Percentiles rank a stretch among this genome's conserved stretches.
These are phyloP conservation scores for Tipula confusa DNA, from an alignment of 2,888 invertebrate genomes.

Conservation along the genomic window DNA sequence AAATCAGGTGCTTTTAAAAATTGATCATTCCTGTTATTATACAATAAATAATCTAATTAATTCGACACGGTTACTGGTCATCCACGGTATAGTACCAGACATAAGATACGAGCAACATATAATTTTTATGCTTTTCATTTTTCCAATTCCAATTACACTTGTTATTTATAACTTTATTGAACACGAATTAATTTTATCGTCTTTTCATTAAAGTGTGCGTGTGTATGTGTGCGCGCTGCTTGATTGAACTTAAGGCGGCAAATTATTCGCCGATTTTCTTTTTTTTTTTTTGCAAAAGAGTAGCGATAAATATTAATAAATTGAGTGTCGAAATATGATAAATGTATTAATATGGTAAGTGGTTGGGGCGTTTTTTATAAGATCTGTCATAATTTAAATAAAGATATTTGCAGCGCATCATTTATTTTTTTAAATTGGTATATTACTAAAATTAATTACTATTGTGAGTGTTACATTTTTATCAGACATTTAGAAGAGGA, in stretches of 20 bases:
- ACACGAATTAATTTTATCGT: not conserved
- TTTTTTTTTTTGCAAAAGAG: not conserved
- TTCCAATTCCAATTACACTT: not conserved
- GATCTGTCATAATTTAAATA: not conserved
- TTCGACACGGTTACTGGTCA: no score
- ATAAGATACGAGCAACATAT: not conserved
- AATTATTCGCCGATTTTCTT: not conserved
- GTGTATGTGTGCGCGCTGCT: not conserved
- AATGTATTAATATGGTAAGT: not conserved
- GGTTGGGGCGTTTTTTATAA: not conserved
- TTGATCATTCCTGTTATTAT: no score
- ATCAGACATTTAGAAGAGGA: no score
- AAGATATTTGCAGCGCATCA: no score
- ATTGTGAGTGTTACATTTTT: no score
- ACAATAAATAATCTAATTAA: no score
- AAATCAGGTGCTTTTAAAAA: no score
- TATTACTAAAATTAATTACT: no score
- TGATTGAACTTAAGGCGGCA: not conserved
- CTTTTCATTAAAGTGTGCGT: not conserved
- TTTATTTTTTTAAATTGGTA: no score
- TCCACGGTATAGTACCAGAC: no score
- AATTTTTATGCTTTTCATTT: not conserved
- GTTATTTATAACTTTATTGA: not conserved
- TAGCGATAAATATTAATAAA: slow-evolving; percentile 25
- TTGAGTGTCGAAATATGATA: slow-evolving; percentile 25